phyloP scores from a whole-genome alignment of 2,113 vertebrate genomes.

The Phrynosoma platyrhinos region DNA sequence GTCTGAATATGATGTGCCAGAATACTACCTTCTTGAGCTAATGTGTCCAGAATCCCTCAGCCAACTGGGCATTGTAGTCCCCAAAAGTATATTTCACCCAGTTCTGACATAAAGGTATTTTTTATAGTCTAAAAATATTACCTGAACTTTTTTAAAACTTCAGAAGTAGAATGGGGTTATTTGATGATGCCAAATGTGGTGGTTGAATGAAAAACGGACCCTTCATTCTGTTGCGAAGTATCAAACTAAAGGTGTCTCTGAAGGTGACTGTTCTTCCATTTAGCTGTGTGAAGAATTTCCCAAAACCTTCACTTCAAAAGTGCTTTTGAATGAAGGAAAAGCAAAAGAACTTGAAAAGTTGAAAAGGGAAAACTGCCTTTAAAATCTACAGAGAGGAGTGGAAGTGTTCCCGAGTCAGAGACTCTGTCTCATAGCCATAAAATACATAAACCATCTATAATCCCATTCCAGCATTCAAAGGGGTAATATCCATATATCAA shows the following conservation, averaged over 20 bases:
- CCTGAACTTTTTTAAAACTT: background rate
- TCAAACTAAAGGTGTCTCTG: constrained; percentile 23
- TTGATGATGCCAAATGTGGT: constrained; percentile 28
- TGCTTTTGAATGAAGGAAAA: background rate
- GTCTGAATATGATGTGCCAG: background rate
- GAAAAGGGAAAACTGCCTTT: constrained; percentile 41
- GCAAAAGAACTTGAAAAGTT: background rate
- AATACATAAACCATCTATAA: constrained; percentile 61
- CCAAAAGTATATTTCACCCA: too few species aligned
- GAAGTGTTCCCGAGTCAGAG: constrained; percentile 61
- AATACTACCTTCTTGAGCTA: too few species aligned
- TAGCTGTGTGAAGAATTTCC: background rate
- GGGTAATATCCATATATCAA: constrained; percentile 68
- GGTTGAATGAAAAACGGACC: background rate
- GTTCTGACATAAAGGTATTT: background rate
- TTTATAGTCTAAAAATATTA: background rate
- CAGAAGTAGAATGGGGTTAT: background rate
- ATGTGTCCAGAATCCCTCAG: too few species aligned
- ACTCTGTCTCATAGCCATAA: constrained; percentile 60
- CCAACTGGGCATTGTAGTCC: too few species aligned
- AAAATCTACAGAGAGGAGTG: constrained; percentile 21
- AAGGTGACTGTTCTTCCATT: constrained; percentile 5
- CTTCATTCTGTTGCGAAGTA: constrained; percentile 30
- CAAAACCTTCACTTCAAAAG: constrained; percentile 13
- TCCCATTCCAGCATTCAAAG: constrained; percentile 50